A percentile compares a stretch with the other conserved stretches of the same genome.
phyloP scores from a whole-genome alignment of 2,797 vertebrate genomes.

The Holocentrus rufus region DNA sequence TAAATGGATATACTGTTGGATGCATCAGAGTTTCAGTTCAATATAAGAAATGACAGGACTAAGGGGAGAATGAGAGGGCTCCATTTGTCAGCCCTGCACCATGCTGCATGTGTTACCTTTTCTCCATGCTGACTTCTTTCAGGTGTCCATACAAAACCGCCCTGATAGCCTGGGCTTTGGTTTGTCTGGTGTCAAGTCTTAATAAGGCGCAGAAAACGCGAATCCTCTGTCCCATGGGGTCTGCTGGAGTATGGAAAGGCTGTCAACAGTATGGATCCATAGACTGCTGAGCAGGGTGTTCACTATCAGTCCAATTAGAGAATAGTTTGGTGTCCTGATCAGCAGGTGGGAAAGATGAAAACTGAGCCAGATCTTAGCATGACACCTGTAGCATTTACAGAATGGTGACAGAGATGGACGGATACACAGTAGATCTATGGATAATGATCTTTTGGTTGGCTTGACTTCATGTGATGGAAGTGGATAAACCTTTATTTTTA shows the following conservation, averaged over 20 bases:
- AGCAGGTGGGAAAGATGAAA: neutral
- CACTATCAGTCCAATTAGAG: slow-evolving; percentile 14
- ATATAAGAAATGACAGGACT: neutral
- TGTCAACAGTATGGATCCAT: neutral
- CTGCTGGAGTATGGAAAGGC: neutral
- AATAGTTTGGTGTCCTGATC: neutral
- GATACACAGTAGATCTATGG: neutral
- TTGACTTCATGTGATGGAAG: neutral
- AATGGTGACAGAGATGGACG: neutral
- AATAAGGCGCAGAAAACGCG: neutral
- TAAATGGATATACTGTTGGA: neutral
- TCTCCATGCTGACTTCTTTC: neutral
- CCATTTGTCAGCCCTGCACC: neutral
- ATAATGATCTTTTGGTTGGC: neutral
- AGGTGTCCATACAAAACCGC: neutral
- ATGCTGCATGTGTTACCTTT: neutral
- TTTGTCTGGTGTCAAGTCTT: neutral
- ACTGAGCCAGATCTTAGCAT: neutral
- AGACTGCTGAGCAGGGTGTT: neutral
- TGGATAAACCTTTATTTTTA: neutral
- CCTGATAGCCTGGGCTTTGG: neutral
- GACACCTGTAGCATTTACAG: neutral
- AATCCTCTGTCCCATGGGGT: too few species aligned
- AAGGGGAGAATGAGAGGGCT: neutral
- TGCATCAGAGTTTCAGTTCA: neutral